phyloP scores from a whole-genome alignment of 1,140 invertebrate species.

The Philopotamus ludificatus region DNA sequence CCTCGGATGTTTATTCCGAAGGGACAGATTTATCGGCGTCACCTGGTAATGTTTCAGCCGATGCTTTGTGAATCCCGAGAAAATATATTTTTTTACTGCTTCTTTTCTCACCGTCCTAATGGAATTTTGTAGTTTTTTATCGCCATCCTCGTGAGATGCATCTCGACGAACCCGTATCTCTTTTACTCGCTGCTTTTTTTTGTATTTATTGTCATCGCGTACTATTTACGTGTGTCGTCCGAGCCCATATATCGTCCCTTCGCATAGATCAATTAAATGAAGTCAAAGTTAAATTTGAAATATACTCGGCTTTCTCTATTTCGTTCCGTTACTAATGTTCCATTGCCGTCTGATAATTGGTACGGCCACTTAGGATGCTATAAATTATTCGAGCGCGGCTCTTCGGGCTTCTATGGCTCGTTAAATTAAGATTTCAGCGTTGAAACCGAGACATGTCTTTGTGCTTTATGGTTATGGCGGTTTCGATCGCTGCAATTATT shows the following conservation, averaged over 20 bases:
- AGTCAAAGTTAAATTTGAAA: no score
- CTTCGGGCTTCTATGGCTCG: conserved; percentile 21
- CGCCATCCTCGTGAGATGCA: neutral
- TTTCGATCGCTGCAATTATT: neutral
- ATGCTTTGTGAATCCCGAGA: neutral
- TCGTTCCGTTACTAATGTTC: neutral
- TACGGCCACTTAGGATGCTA: conserved; percentile 32
- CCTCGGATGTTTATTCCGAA: conserved; percentile 11
- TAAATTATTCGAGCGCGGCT: conserved; percentile 27
- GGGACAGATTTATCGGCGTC: conserved; percentile 19
- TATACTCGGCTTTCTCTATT: no score
- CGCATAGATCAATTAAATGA: neutral
- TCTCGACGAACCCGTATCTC: neutral
- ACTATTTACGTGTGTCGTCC: neutral
- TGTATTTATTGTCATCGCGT: neutral
- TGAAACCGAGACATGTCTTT: neutral
- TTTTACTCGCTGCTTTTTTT: neutral
- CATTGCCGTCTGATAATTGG: conserved; percentile 22
- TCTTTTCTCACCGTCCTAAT: conserved; percentile 11
- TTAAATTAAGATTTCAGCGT: conserved; percentile 35
- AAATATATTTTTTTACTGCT: conserved; percentile 10
- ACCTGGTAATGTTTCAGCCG: conserved; percentile 9
- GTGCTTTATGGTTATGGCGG: conserved; percentile 1
- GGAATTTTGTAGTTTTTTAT: conserved; percentile 27
- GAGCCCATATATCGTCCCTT: neutral